Evolutionary conservation across 1,140 invertebrate genomes (phyloP), one percentile per base, ranked within the genome.

Genomic region (Bombus waltoni): DNA sequence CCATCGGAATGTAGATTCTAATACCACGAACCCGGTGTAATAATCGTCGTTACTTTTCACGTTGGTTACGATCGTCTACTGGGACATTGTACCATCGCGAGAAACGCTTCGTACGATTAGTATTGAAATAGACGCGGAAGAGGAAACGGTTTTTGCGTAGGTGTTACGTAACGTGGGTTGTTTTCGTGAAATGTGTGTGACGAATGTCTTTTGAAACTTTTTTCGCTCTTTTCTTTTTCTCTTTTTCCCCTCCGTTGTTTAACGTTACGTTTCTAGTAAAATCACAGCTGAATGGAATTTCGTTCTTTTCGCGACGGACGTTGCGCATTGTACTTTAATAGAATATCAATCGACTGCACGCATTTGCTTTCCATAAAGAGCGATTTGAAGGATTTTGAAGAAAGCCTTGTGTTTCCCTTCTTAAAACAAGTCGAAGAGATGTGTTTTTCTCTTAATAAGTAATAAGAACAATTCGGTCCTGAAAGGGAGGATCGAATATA

Each of bases 51-150:
- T 53, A 80, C 42, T 65, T 79, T 68, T 53, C 42, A 66, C 32
- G 65, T 68, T 80, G 28, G 9, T 25, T 15, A 53, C 47, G 47
- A 53, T 53, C 47, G 47, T 22, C 47, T 53, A 53, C 47, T 22
- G 22, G 71, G 28, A n/a, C 71, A 18, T 59, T 25, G 70, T 42
- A 11, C 57, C 44, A 74, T 28, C 57, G 4, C 53, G 74, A 40
- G 53, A 25, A 18, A 59, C 71, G 71, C 53, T 74, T 74, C 57
- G 59, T 74, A 65, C 53, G 71, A 82, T 82, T 82, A 74, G 71
- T 75, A 82, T 82, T 74, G 80, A 82, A 82, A 82, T 82, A 82
- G 72, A 74, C 80, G 80, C 80, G 80, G 80, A 82, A 82, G 80
- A 82, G 71, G 80, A 75, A 82, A 73, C n/a, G 53, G 71, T 44